Base-by-base conservation (phyloP, 2,113 vertebrate genomes). In the Ammodytes dubius region DNA sequence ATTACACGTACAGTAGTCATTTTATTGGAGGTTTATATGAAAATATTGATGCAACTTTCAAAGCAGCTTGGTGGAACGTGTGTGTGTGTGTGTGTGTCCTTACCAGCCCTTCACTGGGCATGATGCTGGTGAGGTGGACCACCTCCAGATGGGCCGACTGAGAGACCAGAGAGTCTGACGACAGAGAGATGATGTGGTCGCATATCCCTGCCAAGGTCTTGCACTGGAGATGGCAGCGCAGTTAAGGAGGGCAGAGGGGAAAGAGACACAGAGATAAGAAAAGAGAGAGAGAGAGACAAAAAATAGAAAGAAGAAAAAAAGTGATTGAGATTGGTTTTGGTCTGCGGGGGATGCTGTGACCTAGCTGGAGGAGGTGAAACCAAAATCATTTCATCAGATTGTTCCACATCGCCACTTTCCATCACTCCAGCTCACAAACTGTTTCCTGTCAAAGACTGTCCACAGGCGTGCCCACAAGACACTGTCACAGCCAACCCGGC, bases 161-260 rank as follows among this genome's bases (percentile, higher is more conserved):
- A 19, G 95, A 96, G 83, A 96, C 96, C 92, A 97, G 91, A 15
- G 96, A 95, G 87, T 99, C 96, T 5, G 97, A 97, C 56, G 97
- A 97, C 83, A 99, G 93, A 4, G 96, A 96, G 91, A 97, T 96
- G 95, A 99, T 97, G 94, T 99, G 97, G 91, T 97, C 97, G 87
- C 97, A 98, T 88, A 98, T 99, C 91, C 97, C 97, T 81, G 95
- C 96, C 89, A 98, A 90, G 63, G 96, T 96, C 93, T 98, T 99
- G 93, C 97, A 99, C 98, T 99, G 90, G 45, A 85, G 76, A 43
- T 1, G 90, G 60, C n/a, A 85, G 77, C 75, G 11, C 61, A 85
- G 46, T 12, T 92, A 77, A 88, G 79, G 77, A 56, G 74, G 15
- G 84, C 58, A 70, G 46, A 11, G n/a, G 10, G 14, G 7, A 0